Base-by-base conservation (phyloP, 2,888 invertebrate species). In the Apoderus coryli region DNA sequence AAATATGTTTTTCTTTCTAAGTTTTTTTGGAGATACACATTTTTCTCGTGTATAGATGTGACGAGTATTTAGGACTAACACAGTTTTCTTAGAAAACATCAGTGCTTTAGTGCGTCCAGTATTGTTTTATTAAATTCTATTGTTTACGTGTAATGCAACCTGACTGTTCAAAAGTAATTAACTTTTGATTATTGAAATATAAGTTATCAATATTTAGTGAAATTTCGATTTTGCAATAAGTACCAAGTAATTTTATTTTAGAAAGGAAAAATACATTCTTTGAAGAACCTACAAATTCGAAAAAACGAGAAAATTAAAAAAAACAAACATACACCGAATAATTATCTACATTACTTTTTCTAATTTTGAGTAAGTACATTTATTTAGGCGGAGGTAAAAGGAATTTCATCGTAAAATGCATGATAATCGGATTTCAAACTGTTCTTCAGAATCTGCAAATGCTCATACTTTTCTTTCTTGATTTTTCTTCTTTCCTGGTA, bases 401-500 rank as follows among this genome's bases (percentile, higher is more conserved):
- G 29, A 19, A 29, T 29, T 7, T 29, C 29, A 29, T 29, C 29
- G 14, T 31, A 31, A 10, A 31, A 31, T 15, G 19, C 14, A 14
- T 31, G 13, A n/a, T 22, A 22, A 12, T 31, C 31, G 14, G 4
- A n/a, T 16, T 22, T 13, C 23, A 31, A 31, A 14, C 19, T 23
- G 19, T 14, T n/a, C 11, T 22, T 31, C 12, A 31, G 9, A 14
- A 22, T 14, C 16, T 25, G 31, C 9, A 31, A 22, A 16, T 31
- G 25, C 9, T 31, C 14, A 25, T 25, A 31, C 23, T 31, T 31
- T 10, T 25, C 14, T 24, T 25, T 25, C n/a, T 13, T 14, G 12
- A 31, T 25, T 25, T 19, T 19, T 10, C 19, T 31, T 10, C 31
- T 31, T 14, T 25, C 7, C 10, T 31, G 13, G 23, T 31, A 31